These are phyloP conservation scores for Pemphigus obesinymphae DNA, from an alignment of 1,140 invertebrate species.

Conservation along the genomic window DNA sequence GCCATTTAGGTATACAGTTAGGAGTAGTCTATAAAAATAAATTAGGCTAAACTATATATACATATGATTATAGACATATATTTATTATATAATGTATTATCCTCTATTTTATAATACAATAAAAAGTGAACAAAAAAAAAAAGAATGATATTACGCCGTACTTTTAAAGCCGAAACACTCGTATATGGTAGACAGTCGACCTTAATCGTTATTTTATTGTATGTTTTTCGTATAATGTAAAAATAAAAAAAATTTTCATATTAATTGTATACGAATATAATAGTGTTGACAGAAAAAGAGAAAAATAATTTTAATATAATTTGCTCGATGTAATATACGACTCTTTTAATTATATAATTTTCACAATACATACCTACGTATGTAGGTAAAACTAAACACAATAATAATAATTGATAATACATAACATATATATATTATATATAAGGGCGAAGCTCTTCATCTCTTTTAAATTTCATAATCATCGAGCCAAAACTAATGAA, in stretches of 20 bases:
- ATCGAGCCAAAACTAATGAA: no score
- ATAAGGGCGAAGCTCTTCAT: no score
- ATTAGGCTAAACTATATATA: neutral
- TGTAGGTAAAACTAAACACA: no score
- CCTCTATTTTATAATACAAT: neutral
- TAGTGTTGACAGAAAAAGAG: no score
- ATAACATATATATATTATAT: no score
- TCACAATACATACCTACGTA: no score
- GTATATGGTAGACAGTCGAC: neutral
- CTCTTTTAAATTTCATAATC: no score
- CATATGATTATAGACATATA: neutral
- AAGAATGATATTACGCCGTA: neutral
- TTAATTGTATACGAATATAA: no score
- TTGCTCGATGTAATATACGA: neutral
- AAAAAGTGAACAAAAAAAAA: neutral
- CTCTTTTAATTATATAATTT: no score
- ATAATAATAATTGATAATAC: no score
- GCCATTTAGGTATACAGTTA: no score
- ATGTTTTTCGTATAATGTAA: neutral
- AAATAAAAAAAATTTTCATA: no score
- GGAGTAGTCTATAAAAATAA: neutral
- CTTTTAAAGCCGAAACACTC: neutral
- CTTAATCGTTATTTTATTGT: slow-evolving; percentile 1
- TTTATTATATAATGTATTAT: neutral
- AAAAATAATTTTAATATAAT: neutral